A percentile compares a stretch with the other conserved stretches of the same genome.
Conservation (phyloP, 2,888 invertebrate genomes). For the Ormia ochracea region DNA sequence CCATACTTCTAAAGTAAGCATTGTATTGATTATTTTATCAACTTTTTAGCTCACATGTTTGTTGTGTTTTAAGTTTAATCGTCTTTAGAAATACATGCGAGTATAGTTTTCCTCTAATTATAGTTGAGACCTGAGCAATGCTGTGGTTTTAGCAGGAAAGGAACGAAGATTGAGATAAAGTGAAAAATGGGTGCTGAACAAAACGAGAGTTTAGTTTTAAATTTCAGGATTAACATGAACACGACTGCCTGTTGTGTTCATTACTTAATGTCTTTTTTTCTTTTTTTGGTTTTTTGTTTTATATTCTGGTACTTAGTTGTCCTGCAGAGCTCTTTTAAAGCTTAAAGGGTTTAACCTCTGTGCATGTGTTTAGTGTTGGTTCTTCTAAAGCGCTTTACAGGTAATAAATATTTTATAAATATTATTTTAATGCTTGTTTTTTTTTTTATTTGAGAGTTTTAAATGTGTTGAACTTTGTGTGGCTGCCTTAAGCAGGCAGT, state of each 20-base stretch:
- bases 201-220: slow-evolving; percentile 36
- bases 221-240: slow-evolving; percentile 43
- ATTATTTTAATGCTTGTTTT: slow-evolving; percentile 13
- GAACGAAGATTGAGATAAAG: not conserved
- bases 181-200: slow-evolving; percentile 8
- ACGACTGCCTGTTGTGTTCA: slow-evolving; percentile 22
- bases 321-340: slow-evolving; percentile 7
- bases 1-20: not conserved
- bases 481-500: not conserved
- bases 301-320: no score
- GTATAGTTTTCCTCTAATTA: slow-evolving; percentile 2
- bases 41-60: not conserved
- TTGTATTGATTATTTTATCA: not conserved
- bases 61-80: not conserved
- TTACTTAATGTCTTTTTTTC: slow-evolving; percentile 4
- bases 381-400: not conserved
- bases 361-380: not conserved
- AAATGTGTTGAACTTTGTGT: not conserved
- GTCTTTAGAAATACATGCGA: not conserved
- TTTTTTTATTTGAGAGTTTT: slow-evolving; percentile 8
- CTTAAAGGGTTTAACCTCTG: slow-evolving; percentile 45
- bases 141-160: not conserved
- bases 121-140: slow-evolving; percentile 18
- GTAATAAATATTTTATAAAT: slow-evolving; percentile 37
- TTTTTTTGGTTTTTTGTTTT: not conserved